Evolutionary conservation across 1,140 invertebrate genomes (phyloP), one percentile per base, ranked within the genome.

Genomic region (Dendroctonus ponderosae): DNA sequence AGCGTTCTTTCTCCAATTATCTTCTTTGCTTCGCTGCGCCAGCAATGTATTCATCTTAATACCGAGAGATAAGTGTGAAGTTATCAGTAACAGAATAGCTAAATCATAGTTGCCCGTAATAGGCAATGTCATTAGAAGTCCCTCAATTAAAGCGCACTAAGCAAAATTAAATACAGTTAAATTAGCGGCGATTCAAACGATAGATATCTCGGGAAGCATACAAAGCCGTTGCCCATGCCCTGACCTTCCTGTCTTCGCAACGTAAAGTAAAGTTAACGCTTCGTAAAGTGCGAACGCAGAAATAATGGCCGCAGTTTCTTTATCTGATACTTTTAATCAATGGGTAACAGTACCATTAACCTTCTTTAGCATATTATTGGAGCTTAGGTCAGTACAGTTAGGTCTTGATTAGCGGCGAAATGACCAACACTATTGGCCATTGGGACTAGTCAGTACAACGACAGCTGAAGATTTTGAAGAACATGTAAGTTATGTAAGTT

Each of bases 191-290:
- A 39, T 61, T 49, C 44, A 37, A 61, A 39, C 40, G 62, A 63
- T 63, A 63, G 37, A 53, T 54, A 63, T 63, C 62, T 63, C 41
- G 39, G 44, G 42, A 56, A 56, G 42, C 26, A 26, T 53, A 63
- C 58, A 60, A 63, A 63, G 41, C 51, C 14, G 40, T 54, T 53
- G n/a, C 51, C 43, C 51, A 37, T 53, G 37, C 11, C 15, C 12
- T 63, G 62, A 63, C 62, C 62, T 63, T 63, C 62, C 56, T 63
- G 62, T 63, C 62, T 63, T 63, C 54, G n/a, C n/a, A n/a, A n/a
- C n/a, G n/a, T n/a, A n/a, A n/a, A n/a, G n/a, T n/a, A n/a, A n/a
- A n/a, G n/a, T n/a, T n/a, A n/a, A n/a, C n/a, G n/a, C n/a, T n/a
- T n/a, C n/a, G n/a, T n/a, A 56, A 38, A 56, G 62, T 63, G 62